Percentiles rank a stretch among this genome's conserved stretches.
These are phyloP conservation scores for Trissonchulus sp. DNA, from an alignment of 2,888 invertebrate species.

Conservation along the genomic window DNA sequence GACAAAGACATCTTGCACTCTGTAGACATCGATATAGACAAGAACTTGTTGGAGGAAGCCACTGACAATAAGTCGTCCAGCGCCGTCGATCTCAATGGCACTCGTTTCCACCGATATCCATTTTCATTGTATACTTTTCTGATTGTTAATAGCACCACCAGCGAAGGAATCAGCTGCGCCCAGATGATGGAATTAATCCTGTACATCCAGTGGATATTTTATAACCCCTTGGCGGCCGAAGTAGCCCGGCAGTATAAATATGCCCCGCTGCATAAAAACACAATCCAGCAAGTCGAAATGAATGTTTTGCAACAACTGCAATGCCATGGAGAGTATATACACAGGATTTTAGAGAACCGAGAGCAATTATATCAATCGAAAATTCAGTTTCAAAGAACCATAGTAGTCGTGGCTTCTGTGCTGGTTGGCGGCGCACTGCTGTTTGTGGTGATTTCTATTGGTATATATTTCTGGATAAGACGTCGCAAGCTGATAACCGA, in stretches of 20 bases:
- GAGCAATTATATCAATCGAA: too few species aligned
- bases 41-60: too few species aligned
- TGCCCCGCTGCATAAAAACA: not conserved
- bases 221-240: not conserved
- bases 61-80: not conserved
- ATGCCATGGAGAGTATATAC: not conserved
- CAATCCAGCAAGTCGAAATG: not conserved
- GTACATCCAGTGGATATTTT: conserved; percentile 3
- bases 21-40: not conserved
- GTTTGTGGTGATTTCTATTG: too few species aligned
- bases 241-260: not conserved
- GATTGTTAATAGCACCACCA: conserved; percentile 23
- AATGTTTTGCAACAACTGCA: not conserved
- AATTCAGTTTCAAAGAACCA: not conserved
- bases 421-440: not conserved
- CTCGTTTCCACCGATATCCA: not conserved
- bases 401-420: not conserved
- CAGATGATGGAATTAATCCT: conserved; percentile 19
- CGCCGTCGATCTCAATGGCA: too few species aligned
- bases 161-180: not conserved
- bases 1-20: not conserved
- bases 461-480: not conserved
- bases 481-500: not conserved
- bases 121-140: conserved; percentile 18
- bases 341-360: not conserved